Percentiles rank a stretch among this genome's conserved stretches.
These are phyloP conservation scores for Epinephelus malabaricus DNA, from an alignment of 2,797 vertebrate genomes.

Conservation along the genomic window DNA sequence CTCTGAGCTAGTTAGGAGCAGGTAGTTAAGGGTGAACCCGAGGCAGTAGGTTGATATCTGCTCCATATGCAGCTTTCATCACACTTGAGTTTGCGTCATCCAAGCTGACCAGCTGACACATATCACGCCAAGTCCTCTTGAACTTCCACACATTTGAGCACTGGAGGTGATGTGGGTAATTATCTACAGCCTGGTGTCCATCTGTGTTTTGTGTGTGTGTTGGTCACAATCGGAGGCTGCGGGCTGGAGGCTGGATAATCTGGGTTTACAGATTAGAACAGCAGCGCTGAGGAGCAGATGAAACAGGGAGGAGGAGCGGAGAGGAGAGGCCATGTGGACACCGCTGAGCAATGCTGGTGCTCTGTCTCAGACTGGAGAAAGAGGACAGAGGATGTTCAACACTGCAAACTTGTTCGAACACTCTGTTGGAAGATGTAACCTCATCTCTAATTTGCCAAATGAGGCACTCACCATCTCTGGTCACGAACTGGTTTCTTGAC, in stretches of 20 bases:
- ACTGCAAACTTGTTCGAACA: constrained; percentile 19
- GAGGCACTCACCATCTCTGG: constrained; percentile 7
- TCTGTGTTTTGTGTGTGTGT: constrained; percentile 76
- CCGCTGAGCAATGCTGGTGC: constrained; percentile 41
- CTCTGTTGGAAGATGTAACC: constrained; percentile 9
- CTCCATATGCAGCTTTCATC: constrained; percentile 3
- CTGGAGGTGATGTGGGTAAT: constrained; percentile 67
- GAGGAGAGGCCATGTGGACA: constrained; percentile 60
- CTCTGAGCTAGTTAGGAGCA: constrained; percentile 1
- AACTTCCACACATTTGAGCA: constrained; percentile 46
- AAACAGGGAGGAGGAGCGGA: constrained; percentile 53
- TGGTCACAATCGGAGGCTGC: constrained; percentile 72
- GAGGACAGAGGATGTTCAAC: constrained; percentile 37
- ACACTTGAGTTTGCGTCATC: constrained; percentile 32
- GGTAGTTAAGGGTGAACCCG: constrained; percentile 9
- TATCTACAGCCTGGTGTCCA: constrained; percentile 80
- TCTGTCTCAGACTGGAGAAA: constrained; percentile 24
- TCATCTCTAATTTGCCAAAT: constrained; percentile 22
- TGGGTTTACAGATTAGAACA: constrained; percentile 91
- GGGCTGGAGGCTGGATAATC: constrained; percentile 86
- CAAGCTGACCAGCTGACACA: constrained; percentile 44
- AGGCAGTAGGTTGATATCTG: constrained; percentile 17
- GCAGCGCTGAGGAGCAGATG: constrained; percentile 69
- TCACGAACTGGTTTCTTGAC: constrained; percentile 22
- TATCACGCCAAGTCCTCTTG: constrained; percentile 35